Conservation (phyloP, 2,797 vertebrate species). For the Triplophysa yarkandensis region DNA sequence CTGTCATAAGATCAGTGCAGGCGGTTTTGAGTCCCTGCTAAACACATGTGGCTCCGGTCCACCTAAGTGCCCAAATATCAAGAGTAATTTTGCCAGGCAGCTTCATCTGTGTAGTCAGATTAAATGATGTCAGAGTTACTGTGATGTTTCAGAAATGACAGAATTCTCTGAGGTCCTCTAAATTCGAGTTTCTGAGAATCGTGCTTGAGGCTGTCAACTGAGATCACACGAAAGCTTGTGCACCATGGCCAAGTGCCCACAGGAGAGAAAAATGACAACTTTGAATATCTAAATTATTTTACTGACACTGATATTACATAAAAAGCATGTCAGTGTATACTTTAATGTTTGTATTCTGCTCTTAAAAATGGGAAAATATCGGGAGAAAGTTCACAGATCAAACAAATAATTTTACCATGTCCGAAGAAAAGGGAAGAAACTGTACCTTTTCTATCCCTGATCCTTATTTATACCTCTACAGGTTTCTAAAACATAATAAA, state of each 20-base stretch:
- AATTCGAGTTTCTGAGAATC: constrained; percentile 11
- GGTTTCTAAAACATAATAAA: too few relatives aligned
- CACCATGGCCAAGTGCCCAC: background rate
- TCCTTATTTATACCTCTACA: too few relatives aligned
- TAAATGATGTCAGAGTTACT: constrained; percentile 20
- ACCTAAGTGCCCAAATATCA: background rate
- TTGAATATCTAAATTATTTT: background rate
- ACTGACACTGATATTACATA: background rate
- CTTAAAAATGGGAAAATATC: too few relatives aligned
- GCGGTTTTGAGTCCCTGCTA: background rate
- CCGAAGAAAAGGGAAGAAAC: too few relatives aligned
- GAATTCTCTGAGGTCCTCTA: background rate
- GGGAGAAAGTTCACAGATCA: too few relatives aligned
- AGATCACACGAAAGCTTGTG: background rate
- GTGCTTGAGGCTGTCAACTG: constrained; percentile 12
- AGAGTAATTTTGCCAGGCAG: background rate
- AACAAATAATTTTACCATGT: too few relatives aligned
- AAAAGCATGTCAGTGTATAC: background rate
- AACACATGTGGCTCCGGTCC: background rate
- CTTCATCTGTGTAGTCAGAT: constrained; percentile 19
- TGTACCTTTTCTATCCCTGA: too few relatives aligned
- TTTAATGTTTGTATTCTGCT: too few relatives aligned
- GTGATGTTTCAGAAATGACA: constrained; percentile 31
- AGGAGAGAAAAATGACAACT: constrained; percentile 8
- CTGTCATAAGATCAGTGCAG: background rate